Evolutionary conservation across 1,140 invertebrate genomes (phyloP), one percentile per base, ranked within the genome.

Genomic region (Caenorhabditis remanei): DNA sequence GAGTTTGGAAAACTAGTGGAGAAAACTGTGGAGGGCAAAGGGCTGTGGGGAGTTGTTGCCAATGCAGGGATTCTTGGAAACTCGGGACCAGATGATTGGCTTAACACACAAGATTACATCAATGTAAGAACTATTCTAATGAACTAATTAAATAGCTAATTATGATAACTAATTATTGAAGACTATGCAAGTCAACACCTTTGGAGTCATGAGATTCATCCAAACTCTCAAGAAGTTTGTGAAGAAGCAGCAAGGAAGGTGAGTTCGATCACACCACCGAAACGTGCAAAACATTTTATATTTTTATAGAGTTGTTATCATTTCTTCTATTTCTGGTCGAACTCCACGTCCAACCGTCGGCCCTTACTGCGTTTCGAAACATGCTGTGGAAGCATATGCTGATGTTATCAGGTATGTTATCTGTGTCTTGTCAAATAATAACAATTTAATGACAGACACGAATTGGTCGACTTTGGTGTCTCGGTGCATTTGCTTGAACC

Each of bases 311-410:
- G 63, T 85, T 65, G 87, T 87, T 48, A 87, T 87, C 65, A 87
- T 87, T 21, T 85, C 87, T 6, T 85, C 84, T 13, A 83, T 87
- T 46, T 85, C 84, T 41, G 87, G 87, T 7, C 8, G 87, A 87
- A 87, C 87, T 58, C 87, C 87, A 48, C 83, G 87, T 46, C 87
- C 87, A 53, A 87, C 87, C 13, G 87, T 87, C n/a, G 87, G 87
- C 24, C 87, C 87, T 8, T 87, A 87, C 40, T 87, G 87, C 24
- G 87, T 87, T 13, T 86, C 84, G 6, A 87, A 87, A 63, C 87
- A 87, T 63, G 87, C 87, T 6, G 84, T 87, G 9, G 87, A 87
- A 32, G 87, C 87, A 40, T 87, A 87, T 43, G 87, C 65, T 7
- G 71, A 79, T 24, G 87, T 75, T 65, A 83, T 85, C 55, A 71